A percentile compares a stretch with the other conserved stretches of the same genome.
Conservation (phyloP, 2,797 vertebrate species). For the Chelmon rostratus region DNA sequence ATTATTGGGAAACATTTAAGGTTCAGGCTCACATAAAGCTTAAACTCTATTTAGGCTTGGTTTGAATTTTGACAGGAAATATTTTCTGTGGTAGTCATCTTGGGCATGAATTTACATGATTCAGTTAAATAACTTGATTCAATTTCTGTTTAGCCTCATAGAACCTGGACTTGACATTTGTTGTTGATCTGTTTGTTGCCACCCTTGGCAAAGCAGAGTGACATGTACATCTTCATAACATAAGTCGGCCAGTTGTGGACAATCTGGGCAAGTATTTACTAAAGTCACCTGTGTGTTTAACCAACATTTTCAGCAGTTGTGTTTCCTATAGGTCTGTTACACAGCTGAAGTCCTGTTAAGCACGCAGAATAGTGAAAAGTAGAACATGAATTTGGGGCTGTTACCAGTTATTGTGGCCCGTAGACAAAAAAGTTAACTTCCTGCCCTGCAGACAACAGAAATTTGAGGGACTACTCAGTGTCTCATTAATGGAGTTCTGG, state of each 20-base stretch:
- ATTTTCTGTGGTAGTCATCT: background rate
- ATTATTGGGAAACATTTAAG: background rate
- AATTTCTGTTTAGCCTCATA: slow-evolving; percentile 4
- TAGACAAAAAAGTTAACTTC: slow-evolving; percentile 20
- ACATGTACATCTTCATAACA: background rate
- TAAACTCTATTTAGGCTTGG: background rate
- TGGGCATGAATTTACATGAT: background rate
- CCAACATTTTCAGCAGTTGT: background rate
- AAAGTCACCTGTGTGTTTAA: background rate
- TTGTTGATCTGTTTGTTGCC: slow-evolving; percentile 2
- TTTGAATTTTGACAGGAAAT: slow-evolving; percentile 14
- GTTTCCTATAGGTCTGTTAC: background rate
- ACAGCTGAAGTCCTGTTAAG: background rate
- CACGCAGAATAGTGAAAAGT: background rate
- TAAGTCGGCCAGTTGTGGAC: background rate
- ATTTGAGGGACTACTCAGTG: slow-evolving; percentile 46
- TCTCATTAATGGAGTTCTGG: slow-evolving; percentile 64
- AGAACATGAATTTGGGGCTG: background rate
- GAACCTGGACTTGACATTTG: slow-evolving; percentile 12
- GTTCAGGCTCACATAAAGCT: slow-evolving; percentile 9
- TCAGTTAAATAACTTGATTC: background rate
- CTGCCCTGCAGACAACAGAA: slow-evolving; percentile 43
- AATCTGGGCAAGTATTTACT: background rate
- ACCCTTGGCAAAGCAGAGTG: slow-evolving; percentile 16
- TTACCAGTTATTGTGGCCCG: slow-evolving; percentile 9